Percentiles rank a stretch among this genome's conserved stretches.
Conservation (phyloP, 2,888 invertebrate species). For the Oscheius sp. region DNA sequence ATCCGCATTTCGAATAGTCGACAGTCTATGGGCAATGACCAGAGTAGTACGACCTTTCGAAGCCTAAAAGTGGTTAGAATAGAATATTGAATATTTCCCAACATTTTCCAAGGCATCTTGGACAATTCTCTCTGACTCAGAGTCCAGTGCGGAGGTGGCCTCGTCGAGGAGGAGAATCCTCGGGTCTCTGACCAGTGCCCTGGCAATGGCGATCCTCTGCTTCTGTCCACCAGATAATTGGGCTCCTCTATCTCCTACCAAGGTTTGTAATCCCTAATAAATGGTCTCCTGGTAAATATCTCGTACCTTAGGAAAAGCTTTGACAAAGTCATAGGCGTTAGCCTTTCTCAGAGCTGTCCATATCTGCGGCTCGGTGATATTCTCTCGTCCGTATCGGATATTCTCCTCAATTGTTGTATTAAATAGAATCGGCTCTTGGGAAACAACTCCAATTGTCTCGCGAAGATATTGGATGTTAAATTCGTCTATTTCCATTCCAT, state of each 20-base stretch:
- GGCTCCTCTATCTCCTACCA: constrained; percentile 74
- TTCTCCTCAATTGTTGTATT: constrained; percentile 76
- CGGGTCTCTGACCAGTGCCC: constrained; percentile 43
- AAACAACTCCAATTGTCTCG: constrained; percentile 73
- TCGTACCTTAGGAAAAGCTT: constrained; percentile 65
- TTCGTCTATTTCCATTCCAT: constrained; percentile 74
- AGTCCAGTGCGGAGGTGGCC: constrained; percentile 80
- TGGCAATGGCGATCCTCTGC: constrained; percentile 56
- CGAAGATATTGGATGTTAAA: constrained; percentile 76
- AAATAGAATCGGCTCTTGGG: constrained; percentile 79
- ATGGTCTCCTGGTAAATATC: not conserved
- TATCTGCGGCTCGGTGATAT: constrained; percentile 52
- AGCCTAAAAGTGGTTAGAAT: too few relatives aligned
- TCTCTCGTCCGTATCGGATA: constrained; percentile 71
- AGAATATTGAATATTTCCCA: not conserved
- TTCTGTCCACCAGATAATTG: constrained; percentile 75
- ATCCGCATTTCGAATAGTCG: constrained; percentile 76
- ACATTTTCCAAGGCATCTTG: constrained; percentile 76
- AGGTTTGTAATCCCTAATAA: constrained; percentile 63
- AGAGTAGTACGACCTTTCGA: constrained; percentile 74
- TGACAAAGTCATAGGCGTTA: constrained; percentile 75
- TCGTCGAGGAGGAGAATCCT: constrained; percentile 77
- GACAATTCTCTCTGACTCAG: constrained; percentile 83
- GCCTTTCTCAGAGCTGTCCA: constrained; percentile 69
- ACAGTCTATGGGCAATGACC: constrained; percentile 76